Base-by-base conservation (phyloP, 2,888 invertebrate species). In the Miltochrista miniata region DNA sequence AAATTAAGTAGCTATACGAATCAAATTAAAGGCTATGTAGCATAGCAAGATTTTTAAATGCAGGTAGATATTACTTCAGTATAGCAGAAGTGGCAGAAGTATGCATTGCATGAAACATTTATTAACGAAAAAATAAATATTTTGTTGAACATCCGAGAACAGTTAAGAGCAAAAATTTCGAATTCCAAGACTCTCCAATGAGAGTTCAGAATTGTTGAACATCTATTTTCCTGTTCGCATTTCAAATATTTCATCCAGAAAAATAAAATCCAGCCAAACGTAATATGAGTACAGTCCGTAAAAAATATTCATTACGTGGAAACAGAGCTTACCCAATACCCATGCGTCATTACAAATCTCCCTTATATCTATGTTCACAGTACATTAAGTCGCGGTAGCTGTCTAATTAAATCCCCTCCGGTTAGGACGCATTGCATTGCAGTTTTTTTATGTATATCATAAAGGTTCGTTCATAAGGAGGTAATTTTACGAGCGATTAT, bases 321-420 rank as follows among this genome's bases (percentile, higher is more conserved):
- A 64, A 66, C 45, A 54, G 51, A 46, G 42, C 53, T 45, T 48
- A 38, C 50, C 48, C 51, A 56, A 42, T 45, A 48, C 51, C 58
- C 59, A 68, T 76, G 72, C 72, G 59, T 76, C 75, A 75, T 80
- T 76, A 76, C 64, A 74, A 74, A 79, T 77, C 82, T 76, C 79
- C 75, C 72, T 76, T 70, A 73, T 76, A 83, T 85, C 80, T 79
- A 75, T 74, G 81, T 82, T 85, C 74, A 79, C 82, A 77, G 79
- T 79, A 83, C 85, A 88, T 88, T 87, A 79, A 80, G 74, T 78
- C 62, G 74, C 66, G 77, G 76, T 74, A 72, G 74, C 68, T 76
- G 83, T 82, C 83, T 86, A 87, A 88, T 88, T 88, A 87, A 83
- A 87, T 83, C 82, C 85, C 84, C 81, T 76, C 69, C 57, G 66